Evolutionary conservation across 2,113 vertebrate species (phyloP), one percentile per base, ranked within the genome.

Genomic region (Leucopsar rothschildi): DNA sequence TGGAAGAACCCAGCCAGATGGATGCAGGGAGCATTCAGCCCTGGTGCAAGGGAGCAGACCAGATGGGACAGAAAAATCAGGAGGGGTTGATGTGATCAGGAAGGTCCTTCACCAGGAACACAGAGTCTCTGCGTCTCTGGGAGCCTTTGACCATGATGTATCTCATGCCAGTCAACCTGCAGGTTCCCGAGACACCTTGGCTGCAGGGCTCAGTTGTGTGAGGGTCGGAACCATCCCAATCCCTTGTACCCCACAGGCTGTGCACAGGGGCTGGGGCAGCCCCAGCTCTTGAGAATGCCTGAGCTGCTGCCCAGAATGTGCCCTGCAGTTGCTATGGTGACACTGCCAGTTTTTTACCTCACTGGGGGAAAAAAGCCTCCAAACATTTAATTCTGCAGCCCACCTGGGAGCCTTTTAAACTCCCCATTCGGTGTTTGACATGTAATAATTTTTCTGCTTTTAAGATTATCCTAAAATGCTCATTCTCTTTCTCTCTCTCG

Each of bases 341-440:
- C 70, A 57, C 80, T 94, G 85, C 90, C 37, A 2, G 50, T 77
- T 88, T 93, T 96, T 95, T 96, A 92, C 95, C 92, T 96, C 65
- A 59, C 55, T 1, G 37, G 90, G 93, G 22, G 2, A 75, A 94
- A 90, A 96, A 96, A 97, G 28, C 81, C 94, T 96, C 95, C 92
- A 96, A 95, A 97, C 95, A 95, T 97, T 97, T 96, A 97, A 97
- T 98, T 98, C 96, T 92, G 83, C 95, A 96, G 96, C 97, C 97
- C 97, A 97, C 97, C 95, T 97, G 97, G 97, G 97, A 98, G 97
- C 95, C 97, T 96, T 97, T 98, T 96, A 97, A 97, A 95, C 93
- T 98, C 97, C 95, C 90, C n/a, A 25, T 88, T 97, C 18, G 49
- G 69, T 93, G 96, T 98, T 97, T 98, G 97, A 98, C 96, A 97